Base-by-base conservation (phyloP, 1,140 invertebrate genomes). In the Drosophila rufa region DNA sequence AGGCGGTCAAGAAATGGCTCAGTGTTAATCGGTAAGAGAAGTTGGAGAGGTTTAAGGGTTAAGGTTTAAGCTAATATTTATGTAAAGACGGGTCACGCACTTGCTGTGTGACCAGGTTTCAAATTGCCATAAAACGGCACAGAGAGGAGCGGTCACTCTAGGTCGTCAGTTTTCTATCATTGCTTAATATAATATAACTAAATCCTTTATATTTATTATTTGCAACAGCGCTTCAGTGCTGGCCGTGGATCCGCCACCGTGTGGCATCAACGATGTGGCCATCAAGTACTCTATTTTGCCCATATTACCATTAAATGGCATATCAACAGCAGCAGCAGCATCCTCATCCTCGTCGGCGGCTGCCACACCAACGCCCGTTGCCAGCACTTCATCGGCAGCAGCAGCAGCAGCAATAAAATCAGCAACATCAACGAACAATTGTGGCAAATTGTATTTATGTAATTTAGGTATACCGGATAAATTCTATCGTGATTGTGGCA, bases 381-480 rank as follows among this genome's bases (percentile, higher is more conserved):
- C 74, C 33, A 81, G 73, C 74, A 90, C 70, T 36, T 81, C 74
- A 61, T 50, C 75, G 27, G 65, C 80, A n/a, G 74, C 70, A 4
- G 30, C 64, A 12, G 65, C 65, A 40, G 33, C 62, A 9, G 22
- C 64, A 17, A 38, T 58, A 17, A 22, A 47, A 68, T 27, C 67
- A 77, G 48, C 66, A 70, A 62, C 80, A 74, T 87, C 95, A 96
- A 91, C 94, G 94, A 58, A 91, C 94, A 92, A 91, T 80, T 57
- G 94, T 93, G 97, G 97, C 46, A 96, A 96, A 93, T 93, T 98
- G 64, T 98, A 98, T 93, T 94, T 98, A 60, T 97, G 96, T 93
- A 97, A 98, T 94, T 94, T 98, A 79, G 96, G 96, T 64, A 95
- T 98, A 86, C 97, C 97, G 15, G 94, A 95, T 64, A 95, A 95